Evolutionary conservation across 2,113 vertebrate genomes (phyloP).

Genomic region (Rhegmatorhina hoffmannsi): DNA sequence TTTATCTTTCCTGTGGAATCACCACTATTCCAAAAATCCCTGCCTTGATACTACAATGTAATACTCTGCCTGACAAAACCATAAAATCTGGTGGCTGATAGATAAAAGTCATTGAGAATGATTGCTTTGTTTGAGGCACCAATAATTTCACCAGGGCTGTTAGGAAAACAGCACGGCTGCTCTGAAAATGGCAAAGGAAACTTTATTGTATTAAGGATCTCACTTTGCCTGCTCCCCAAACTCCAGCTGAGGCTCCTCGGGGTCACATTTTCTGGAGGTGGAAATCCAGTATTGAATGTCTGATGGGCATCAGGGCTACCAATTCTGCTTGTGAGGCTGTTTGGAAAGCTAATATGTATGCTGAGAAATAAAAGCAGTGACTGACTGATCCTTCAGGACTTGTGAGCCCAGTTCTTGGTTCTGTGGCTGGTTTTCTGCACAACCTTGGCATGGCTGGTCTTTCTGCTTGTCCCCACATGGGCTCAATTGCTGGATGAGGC

Average conservation of each 20-base stretch:
- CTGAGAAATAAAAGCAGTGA: not conserved
- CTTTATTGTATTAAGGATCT: not conserved
- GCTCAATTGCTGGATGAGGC: not conserved
- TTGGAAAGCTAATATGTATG: accelerated
- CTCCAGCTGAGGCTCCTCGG: not conserved
- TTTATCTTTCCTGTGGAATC: not conserved
- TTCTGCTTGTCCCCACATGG: not conserved
- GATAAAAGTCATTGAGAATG: not conserved
- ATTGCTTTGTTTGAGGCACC: not conserved
- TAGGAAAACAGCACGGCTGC: not conserved
- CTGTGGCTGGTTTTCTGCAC: not conserved
- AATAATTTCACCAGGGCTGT: not conserved
- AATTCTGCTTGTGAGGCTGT: not conserved
- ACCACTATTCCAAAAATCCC: not conserved
- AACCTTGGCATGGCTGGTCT: not conserved
- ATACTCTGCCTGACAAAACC: not conserved
- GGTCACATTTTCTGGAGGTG: not conserved
- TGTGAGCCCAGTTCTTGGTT: not conserved
- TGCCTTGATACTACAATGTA: not conserved
- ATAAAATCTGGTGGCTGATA: not conserved
- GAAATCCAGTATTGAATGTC: not conserved
- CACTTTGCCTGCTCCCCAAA: not conserved
- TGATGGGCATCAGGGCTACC: not conserved
- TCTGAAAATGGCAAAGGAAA: not conserved
- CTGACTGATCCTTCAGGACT: not conserved